Evolutionary conservation across 1,140 invertebrate species (phyloP).

Genomic region (Drepana arcuata): DNA sequence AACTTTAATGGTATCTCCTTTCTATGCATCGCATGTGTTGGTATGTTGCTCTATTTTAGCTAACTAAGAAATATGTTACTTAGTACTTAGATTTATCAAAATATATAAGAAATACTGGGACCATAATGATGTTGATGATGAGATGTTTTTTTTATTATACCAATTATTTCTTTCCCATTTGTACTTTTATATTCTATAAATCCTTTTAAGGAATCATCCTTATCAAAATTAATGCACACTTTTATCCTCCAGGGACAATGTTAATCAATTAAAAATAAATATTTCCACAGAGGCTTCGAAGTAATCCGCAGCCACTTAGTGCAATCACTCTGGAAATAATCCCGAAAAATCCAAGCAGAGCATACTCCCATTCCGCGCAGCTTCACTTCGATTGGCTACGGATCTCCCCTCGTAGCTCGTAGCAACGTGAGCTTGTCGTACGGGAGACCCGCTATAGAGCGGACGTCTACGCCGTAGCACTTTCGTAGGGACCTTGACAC

Average conservation of each 20-base stretch:
- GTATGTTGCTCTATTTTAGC: slow-evolving; percentile 16
- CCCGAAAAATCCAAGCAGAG: slow-evolving; percentile 30
- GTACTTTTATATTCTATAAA: no score
- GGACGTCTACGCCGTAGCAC: slow-evolving; percentile 55
- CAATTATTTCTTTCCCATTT: no score
- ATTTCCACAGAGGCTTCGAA: no score
- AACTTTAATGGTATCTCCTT: slow-evolving; percentile 53
- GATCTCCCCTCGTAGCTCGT: slow-evolving; percentile 66
- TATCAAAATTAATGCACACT: no score
- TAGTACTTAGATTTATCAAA: no score
- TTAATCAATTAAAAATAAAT: slow-evolving; percentile 4
- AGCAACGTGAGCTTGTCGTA: slow-evolving; percentile 67
- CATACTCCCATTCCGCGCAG: slow-evolving; percentile 37
- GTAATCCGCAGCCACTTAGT: slow-evolving; percentile 5
- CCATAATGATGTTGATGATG: no score
- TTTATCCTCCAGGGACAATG: background rate
- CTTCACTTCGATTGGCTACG: slow-evolving; percentile 62
- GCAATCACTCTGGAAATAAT: slow-evolving; percentile 8
- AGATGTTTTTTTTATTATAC: no score
- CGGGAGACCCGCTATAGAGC: slow-evolving; percentile 54
- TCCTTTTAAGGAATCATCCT: slow-evolving; percentile 1
- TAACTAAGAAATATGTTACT: no score
- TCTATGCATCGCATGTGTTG: slow-evolving; percentile 34
- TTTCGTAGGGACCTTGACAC: slow-evolving; percentile 49
- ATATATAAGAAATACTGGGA: no score